A percentile compares a stretch with the other conserved stretches of the same genome.
Conservation (phyloP, 2,797 vertebrate genomes). For the Alcedo atthis region DNA sequence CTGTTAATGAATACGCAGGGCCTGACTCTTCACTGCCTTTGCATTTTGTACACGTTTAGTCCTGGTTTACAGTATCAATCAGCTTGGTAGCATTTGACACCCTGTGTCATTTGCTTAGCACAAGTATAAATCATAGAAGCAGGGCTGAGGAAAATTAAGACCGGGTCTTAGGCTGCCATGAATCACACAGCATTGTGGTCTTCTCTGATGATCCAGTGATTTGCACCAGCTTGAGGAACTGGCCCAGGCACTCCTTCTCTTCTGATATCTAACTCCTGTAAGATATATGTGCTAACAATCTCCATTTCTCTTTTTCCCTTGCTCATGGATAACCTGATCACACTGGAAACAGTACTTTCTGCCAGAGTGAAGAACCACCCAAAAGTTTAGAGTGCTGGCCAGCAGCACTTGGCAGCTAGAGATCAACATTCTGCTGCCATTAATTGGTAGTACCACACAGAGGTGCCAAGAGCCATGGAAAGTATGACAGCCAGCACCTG, state of each 20-base stretch:
- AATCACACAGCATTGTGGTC: neutral
- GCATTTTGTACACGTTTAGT: conserved; percentile 11
- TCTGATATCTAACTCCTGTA: neutral
- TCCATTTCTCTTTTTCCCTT: neutral
- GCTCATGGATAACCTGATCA: conserved; percentile 30
- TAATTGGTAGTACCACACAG: conserved; percentile 5
- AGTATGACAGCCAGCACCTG: conserved; percentile 18
- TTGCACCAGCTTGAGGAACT: conserved; percentile 1
- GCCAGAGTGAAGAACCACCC: conserved; percentile 45
- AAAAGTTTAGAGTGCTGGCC: conserved; percentile 43
- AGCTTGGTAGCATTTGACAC: conserved; percentile 6
- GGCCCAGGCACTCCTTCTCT: neutral
- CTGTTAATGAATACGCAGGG: neutral
- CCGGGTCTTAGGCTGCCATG: neutral
- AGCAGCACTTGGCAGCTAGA: conserved; percentile 61
- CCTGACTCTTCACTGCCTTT: neutral
- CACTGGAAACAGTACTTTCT: conserved; percentile 42
- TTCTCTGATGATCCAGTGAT: conserved; percentile 4
- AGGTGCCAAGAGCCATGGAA: conserved; percentile 48
- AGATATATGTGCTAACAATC: neutral
- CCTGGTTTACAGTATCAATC: conserved; percentile 8
- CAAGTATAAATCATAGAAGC: conserved; percentile 5
- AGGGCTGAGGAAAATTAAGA: conserved; percentile 9
- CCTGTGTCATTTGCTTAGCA: neutral
- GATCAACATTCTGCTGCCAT: conserved; percentile 18